These are phyloP conservation scores for Yponomeuta evonymella DNA, from an alignment of 2,888 invertebrate genomes.

Conservation along the genomic window DNA sequence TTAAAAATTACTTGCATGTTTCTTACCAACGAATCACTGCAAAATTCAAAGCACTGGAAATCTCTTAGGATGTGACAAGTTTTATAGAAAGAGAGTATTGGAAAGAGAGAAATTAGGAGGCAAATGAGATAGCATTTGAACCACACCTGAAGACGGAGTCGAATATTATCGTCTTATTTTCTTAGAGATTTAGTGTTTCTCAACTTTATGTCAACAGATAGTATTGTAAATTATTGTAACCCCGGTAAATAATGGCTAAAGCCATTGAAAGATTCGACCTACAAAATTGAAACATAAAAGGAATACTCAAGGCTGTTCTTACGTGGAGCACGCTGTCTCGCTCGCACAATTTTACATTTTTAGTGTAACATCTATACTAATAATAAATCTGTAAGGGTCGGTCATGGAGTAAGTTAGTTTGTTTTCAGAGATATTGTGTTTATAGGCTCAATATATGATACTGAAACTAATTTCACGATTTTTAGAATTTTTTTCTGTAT, in stretches of 20 bases:
- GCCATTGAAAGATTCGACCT: not conserved
- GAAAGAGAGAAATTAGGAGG: not conserved
- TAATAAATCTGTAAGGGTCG: too few species aligned
- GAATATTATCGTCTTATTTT: not conserved
- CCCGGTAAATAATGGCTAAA: too few species aligned
- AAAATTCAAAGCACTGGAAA: not conserved
- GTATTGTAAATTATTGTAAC: not conserved
- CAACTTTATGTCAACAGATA: not conserved
- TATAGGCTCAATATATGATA: too few species aligned
- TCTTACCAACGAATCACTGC: not conserved
- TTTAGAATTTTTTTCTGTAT: too few species aligned
- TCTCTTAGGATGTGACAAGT: not conserved
- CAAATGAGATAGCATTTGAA: not conserved
- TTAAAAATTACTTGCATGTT: too few species aligned
- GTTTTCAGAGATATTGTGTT: too few species aligned
- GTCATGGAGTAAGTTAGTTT: too few species aligned
- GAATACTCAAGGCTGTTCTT: not conserved
- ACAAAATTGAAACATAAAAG: not conserved
- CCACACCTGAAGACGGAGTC: not conserved
- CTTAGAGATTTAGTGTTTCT: not conserved
- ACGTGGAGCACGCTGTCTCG: too few species aligned
- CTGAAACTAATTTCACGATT: too few species aligned
- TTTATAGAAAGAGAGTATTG: too few species aligned
- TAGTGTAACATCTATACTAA: too few species aligned
- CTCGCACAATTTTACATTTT: too few species aligned